Evolutionary conservation across 2,888 invertebrate genomes (phyloP), one percentile per base, ranked within the genome.

Genomic region (Himalopsyche anomala): DNA sequence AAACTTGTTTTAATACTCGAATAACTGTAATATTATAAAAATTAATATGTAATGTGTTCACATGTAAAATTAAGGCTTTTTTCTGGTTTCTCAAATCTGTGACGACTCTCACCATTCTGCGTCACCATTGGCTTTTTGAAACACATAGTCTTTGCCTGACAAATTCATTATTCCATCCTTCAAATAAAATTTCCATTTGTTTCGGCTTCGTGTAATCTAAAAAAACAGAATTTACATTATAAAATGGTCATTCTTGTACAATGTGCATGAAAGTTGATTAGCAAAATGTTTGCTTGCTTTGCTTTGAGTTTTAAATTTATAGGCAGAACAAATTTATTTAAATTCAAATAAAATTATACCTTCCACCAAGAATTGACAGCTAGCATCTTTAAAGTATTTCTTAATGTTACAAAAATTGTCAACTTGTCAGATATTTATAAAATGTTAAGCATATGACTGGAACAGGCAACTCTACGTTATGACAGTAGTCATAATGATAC

Each of bases 121-220:
- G 94, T 99, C 99, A 89, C 99, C 99, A 90, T 96, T 98, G 17
- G 99, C 99, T 94, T 98, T 99, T 93, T 99, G 99, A 94, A 99
- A 99, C 90, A 99, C 98, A 94, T 96, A 99, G 94, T 99, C 99
- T 92, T 98, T 98, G 80, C 99, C 99, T 89, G 96, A 96, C 90
- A 99, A 95, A 94, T 99, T 99, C 99, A 99, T 99, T 89, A 99
- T 99, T 87, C 99, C 99, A 93, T 99, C 99, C 93, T 99, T 99
- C 89, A 99, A 94, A 92, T 98, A 98, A 92, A 99, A 99, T 94
- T 99, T 99, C 99, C 99, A 99, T 92, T 98, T 98, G 92, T 99
- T 99, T 90, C 99, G 96, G 91, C 98, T 99, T 91, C 99, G 95
- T 89, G 99, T 99, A 88, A 99, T 99, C 97, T 97, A 91, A 28